A percentile compares a stretch with the other conserved stretches of the same genome.
Evolutionary conservation across 2,797 vertebrate genomes (phyloP).

Genomic region (Myotis pilosus): DNA sequence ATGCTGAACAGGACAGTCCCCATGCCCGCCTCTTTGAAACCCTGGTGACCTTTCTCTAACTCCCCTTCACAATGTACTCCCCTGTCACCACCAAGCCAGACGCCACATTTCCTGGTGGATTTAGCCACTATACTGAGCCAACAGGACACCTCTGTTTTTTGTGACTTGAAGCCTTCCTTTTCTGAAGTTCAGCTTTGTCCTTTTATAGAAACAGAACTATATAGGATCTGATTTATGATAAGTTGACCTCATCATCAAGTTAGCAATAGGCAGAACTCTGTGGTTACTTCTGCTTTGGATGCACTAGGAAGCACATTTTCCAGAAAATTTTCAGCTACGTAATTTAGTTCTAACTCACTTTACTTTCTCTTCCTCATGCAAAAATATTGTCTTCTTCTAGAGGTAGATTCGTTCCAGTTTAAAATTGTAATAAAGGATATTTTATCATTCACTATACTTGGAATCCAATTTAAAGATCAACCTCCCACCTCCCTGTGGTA

Average conservation of each 20-base stretch:
- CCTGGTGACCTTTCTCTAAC: slow-evolving; percentile 72
- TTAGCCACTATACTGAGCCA: slow-evolving; percentile 55
- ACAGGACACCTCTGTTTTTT: slow-evolving; percentile 22
- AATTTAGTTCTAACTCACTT: slow-evolving; percentile 63
- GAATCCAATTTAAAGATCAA: slow-evolving; percentile 37
- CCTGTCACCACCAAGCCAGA: slow-evolving; percentile 23
- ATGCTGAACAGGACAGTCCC: slow-evolving; percentile 79
- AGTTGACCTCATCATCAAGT: background rate
- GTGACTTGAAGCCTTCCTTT: background rate
- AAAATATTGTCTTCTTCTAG: slow-evolving; percentile 46
- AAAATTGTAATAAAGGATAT: slow-evolving; percentile 42
- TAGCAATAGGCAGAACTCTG: background rate
- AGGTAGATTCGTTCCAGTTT: slow-evolving; percentile 36
- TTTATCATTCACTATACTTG: background rate
- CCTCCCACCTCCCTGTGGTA: background rate
- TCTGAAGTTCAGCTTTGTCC: slow-evolving; percentile 13
- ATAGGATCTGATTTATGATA: background rate
- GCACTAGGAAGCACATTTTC: background rate
- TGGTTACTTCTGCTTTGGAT: background rate
- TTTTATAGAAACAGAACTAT: slow-evolving; percentile 35
- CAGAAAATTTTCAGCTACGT: background rate
- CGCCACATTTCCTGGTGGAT: slow-evolving; percentile 34
- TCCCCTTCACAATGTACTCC: background rate
- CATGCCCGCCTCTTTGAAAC: slow-evolving; percentile 56
- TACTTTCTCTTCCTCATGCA: slow-evolving; percentile 57